Conservation (phyloP, 2,113 vertebrate genomes). For the Pongo abelii region DNA sequence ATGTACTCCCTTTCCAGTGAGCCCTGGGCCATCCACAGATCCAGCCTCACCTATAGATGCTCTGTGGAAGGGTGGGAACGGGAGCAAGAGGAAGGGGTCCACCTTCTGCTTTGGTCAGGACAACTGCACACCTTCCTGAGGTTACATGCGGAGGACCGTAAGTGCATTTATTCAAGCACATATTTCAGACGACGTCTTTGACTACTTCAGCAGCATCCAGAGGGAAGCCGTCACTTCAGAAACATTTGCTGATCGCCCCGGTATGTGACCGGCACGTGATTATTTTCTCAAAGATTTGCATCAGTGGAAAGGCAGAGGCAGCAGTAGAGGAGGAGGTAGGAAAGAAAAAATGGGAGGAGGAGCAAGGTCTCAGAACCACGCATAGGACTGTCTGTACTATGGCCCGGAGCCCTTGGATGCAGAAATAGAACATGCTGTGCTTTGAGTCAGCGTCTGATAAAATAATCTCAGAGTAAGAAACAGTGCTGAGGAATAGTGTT, state of each 20-base stretch:
- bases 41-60: neutral
- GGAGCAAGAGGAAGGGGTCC: neutral
- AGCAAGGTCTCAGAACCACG: neutral
- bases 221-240: neutral
- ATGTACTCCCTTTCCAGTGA: neutral
- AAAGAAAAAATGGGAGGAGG: neutral
- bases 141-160: fast-evolving
- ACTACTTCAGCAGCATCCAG: neutral
- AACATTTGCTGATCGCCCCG: neutral
- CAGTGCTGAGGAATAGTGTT: neutral
- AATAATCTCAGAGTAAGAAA: neutral
- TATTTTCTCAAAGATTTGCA: neutral
- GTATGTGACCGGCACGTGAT: neutral
- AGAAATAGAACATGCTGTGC: fast-evolving
- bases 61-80: too few relatives aligned
- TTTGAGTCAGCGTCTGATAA: neutral
- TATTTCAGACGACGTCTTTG: neutral
- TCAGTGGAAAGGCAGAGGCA: neutral
- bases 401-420: neutral
- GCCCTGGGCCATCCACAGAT: neutral
- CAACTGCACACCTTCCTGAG: neutral
- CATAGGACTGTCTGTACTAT: fast-evolving
- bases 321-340: neutral
- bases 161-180: neutral
- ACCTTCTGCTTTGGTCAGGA: neutral